Conservation (phyloP, 2,888 invertebrate species). For the Protophormia terraenovae region DNA sequence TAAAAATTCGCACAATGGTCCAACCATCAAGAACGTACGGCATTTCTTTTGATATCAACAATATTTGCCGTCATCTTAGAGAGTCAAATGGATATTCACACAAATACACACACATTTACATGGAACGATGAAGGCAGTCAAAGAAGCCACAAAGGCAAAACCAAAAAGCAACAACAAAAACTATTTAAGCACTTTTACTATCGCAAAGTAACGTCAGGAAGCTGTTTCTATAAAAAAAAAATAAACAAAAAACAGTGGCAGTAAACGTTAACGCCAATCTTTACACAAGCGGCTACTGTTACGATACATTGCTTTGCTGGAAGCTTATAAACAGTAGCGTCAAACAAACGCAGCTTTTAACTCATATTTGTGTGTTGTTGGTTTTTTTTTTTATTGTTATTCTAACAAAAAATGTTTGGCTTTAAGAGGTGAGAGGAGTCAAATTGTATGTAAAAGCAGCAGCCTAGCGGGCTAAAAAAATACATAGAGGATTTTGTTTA, state of each 20-base stretch:
- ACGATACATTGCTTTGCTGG: too few species aligned
- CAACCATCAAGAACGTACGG: conserved; percentile 57
- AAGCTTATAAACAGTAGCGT: too few species aligned
- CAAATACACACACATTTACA: not conserved
- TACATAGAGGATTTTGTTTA: too few species aligned
- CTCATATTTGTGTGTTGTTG: too few species aligned
- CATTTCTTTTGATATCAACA: conserved; percentile 64
- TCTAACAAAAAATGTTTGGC: too few species aligned
- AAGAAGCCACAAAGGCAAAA: conserved; percentile 32
- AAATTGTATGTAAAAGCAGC: too few species aligned
- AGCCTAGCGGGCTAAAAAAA: too few species aligned
- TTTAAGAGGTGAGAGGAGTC: not conserved
- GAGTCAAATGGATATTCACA: conserved; percentile 47
- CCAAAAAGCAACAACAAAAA: conserved; percentile 9
- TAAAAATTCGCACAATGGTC: conserved; percentile 57
- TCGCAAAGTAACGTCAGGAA: conserved; percentile 57
- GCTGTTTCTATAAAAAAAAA: not conserved
- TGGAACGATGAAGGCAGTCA: conserved; percentile 5
- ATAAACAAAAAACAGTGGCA: conserved; percentile 40
- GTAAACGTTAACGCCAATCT: conserved; percentile 40
- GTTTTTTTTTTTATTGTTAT: too few species aligned
- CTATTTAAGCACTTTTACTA: conserved; percentile 65
- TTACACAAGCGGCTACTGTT: not conserved
- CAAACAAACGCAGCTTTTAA: too few species aligned
- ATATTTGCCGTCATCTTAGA: conserved; percentile 60